Conservation (phyloP, 1,140 invertebrate genomes). For the Caenorhabditis tropicalis region DNA sequence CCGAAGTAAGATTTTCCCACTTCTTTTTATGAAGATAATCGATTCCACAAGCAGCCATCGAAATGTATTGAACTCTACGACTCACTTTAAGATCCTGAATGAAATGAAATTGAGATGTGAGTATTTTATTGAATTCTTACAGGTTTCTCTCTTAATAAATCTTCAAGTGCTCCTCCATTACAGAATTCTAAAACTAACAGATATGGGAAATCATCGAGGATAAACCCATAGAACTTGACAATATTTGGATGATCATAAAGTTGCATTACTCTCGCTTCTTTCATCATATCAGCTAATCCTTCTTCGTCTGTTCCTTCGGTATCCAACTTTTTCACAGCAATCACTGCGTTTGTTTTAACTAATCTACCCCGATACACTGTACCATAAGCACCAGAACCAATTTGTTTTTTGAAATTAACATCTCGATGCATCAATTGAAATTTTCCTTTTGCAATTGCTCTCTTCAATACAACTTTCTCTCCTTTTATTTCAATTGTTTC, state of each 20-base stretch:
- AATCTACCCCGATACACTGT: constrained; percentile 63
- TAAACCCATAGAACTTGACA: constrained; percentile 64
- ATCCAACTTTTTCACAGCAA: constrained; percentile 62
- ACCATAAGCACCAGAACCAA: constrained; percentile 64
- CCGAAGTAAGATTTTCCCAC: constrained; percentile 57
- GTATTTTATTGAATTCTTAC: neutral
- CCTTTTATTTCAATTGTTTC: constrained; percentile 45
- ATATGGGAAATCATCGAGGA: constrained; percentile 62
- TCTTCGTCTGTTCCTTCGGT: constrained; percentile 62
- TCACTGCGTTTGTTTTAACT: constrained; percentile 44
- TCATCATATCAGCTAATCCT: constrained; percentile 64
- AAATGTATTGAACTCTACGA: constrained; percentile 53
- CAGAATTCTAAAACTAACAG: constrained; percentile 66
- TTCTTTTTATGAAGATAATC: constrained; percentile 64
- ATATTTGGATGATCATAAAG: constrained; percentile 65
- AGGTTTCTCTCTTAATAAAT: constrained; percentile 59
- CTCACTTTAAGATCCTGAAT: constrained; percentile 58
- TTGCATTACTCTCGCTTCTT: constrained; percentile 66
- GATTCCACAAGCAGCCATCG: constrained; percentile 61
- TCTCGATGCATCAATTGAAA: constrained; percentile 60
- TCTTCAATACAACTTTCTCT: constrained; percentile 52
- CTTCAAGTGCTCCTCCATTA: constrained; percentile 63
- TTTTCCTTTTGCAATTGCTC: constrained; percentile 61
- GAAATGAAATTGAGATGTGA: too few species aligned
- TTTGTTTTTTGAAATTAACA: constrained; percentile 62